Conservation (phyloP, 2,888 invertebrate genomes). For the Nymphalis urticae region DNA sequence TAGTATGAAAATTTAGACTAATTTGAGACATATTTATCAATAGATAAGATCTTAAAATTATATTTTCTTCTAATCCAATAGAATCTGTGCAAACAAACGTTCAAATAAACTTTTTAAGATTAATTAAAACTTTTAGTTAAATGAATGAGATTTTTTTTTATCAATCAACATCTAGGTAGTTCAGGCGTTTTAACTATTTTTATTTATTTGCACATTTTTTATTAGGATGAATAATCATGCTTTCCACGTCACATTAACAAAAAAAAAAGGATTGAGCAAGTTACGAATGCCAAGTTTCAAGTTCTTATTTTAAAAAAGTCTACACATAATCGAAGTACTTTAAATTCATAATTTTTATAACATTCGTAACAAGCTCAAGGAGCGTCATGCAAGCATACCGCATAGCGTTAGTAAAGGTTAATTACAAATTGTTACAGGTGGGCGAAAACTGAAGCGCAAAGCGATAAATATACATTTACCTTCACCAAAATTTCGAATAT, state of each 20-base stretch:
- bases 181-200: neutral
- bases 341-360: neutral
- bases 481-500: slow-evolving; percentile 84
- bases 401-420: slow-evolving; percentile 52
- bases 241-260: neutral
- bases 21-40: too few species aligned
- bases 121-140: too few species aligned
- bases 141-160: neutral
- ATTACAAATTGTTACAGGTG: slow-evolving; percentile 55
- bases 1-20: neutral
- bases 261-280: neutral
- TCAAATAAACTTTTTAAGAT: too few species aligned
- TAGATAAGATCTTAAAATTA: neutral
- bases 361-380: slow-evolving; percentile 29
- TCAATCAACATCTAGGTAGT: too few species aligned
- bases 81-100: neutral
- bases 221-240: neutral
- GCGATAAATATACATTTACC: slow-evolving; percentile 82
- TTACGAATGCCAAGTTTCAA: neutral
- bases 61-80: neutral
- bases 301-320: neutral
- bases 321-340: neutral
- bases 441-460: slow-evolving; percentile 76
- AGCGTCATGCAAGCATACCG: slow-evolving; percentile 43
- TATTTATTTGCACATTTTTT: neutral